A percentile compares a stretch with the other conserved stretches of the same genome.
phyloP scores from a whole-genome alignment of 1,140 invertebrate species.

The Plectrocnemia conspersa region DNA sequence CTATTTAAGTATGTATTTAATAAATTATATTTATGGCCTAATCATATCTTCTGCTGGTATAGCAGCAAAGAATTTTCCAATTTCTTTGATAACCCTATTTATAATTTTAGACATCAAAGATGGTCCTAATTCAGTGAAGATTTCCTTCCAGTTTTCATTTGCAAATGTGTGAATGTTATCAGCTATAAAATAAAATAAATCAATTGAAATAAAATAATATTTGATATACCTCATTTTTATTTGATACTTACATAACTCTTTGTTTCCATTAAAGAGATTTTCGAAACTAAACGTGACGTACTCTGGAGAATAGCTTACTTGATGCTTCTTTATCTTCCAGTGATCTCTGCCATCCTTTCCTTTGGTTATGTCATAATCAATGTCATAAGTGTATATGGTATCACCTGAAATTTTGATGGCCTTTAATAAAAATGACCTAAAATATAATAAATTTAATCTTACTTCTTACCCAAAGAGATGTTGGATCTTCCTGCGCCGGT shows the following conservation, averaged over 20 bases:
- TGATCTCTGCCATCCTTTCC: constrained; percentile 36
- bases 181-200: constrained; percentile 37
- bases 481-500: constrained; percentile 43
- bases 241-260: constrained; percentile 41
- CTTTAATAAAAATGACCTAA: no score
- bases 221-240: no score
- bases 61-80: constrained; percentile 13
- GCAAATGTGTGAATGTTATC: constrained; percentile 40
- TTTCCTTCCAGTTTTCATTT: constrained; percentile 44
- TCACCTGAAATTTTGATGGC: constrained; percentile 16
- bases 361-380: constrained; percentile 25
- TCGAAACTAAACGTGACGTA: constrained; percentile 40
- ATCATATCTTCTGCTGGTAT: constrained; percentile 15
- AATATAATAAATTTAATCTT: no score
- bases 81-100: constrained; percentile 36
- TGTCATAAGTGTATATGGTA: constrained; percentile 4
- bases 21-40: background rate
- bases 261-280: constrained; percentile 45
- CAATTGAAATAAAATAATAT: background rate
- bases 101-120: constrained; percentile 42
- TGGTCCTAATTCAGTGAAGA: constrained; percentile 43
- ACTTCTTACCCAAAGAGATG: constrained; percentile 43
- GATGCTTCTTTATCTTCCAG: constrained; percentile 41
- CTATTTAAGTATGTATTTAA: no score
- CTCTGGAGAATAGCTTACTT: constrained; percentile 35